Conservation (phyloP, 1,140 invertebrate genomes). For the Anastrepha obliqua region DNA sequence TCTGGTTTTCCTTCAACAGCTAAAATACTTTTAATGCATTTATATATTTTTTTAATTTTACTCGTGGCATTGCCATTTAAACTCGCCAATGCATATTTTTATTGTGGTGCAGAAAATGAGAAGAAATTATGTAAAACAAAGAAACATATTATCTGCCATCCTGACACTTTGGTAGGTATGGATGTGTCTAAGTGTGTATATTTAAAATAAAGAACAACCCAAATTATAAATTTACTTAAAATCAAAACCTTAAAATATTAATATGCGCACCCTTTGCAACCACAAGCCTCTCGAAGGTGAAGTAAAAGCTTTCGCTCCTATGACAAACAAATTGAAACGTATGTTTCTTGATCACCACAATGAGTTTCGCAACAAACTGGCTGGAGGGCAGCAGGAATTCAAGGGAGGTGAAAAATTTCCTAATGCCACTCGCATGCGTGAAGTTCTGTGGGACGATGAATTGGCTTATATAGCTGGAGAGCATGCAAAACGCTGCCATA, state of each 20-base stretch:
- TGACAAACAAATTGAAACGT: neutral
- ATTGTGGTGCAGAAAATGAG: neutral
- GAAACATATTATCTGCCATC: neutral
- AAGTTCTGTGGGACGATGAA: constrained; percentile 64
- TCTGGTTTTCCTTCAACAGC: no score
- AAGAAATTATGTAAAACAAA: neutral
- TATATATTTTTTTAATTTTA: no score
- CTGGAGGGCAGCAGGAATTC: constrained; percentile 56
- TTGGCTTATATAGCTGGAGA: constrained; percentile 61
- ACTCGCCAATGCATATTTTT: neutral
- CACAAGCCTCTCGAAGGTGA: neutral
- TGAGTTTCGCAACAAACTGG: constrained; percentile 57
- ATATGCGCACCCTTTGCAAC: neutral
- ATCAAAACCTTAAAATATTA: neutral
- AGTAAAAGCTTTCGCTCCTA: neutral
- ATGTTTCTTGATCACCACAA: constrained; percentile 52
- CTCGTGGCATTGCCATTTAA: neutral
- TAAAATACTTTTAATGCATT: no score
- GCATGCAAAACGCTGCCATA: constrained; percentile 57
- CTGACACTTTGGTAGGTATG: neutral
- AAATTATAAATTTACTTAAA: neutral
- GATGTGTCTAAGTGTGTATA: neutral
- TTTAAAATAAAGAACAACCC: neutral
- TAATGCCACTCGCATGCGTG: constrained; percentile 62
- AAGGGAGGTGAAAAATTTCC: neutral